Evolutionary conservation across 2,888 invertebrate genomes (phyloP), one percentile per base, ranked within the genome.

Genomic region (Cynaeus angustus): DNA sequence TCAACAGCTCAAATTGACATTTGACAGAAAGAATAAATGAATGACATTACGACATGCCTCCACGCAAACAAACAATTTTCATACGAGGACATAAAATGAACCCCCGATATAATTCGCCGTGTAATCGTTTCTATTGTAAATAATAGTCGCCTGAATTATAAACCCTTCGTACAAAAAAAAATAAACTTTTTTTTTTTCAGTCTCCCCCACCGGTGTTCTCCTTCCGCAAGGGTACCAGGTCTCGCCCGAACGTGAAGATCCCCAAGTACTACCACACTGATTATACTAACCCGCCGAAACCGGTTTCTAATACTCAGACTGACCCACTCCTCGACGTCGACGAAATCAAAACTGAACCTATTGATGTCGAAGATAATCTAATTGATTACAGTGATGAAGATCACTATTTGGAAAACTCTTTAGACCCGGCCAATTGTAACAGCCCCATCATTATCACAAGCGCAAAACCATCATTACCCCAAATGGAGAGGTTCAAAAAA

Each of bases 181-280:
- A n/a, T n/a, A n/a, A n/a, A 38, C 38, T 10, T 38, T n/a, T 68
- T 65, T 10, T 41, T 0, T 82, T 82, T 71, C 70, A 83, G 83
- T 78, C 82, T 1, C 78, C 80, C 1, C 83, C 82, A 4, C 83
- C 83, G 5, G 74, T 80, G 2, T 77, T 83, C 46, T 75, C 80
- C 0, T 79, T 81, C 38, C 78, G 84, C 33, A 83, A 83, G 75
- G 85, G 85, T 1, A 85, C 85, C 5, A 74, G 84, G 52, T 85
- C 85, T 0, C 76, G 85, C 3, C 85, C 85, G 0, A 82, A 84
- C 68, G 82, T 84, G 1, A 85, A 85, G 77, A 78, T 85, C 16
- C 85, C 85, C 0, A 82, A 83, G 68, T 83, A 82, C 68, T 85
- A 83, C 72, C 81, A 84, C 68, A 78, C 72, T 48, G 78, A 80